Conservation (phyloP, 2,797 vertebrate species). For the Gymnothorax javanicus region DNA sequence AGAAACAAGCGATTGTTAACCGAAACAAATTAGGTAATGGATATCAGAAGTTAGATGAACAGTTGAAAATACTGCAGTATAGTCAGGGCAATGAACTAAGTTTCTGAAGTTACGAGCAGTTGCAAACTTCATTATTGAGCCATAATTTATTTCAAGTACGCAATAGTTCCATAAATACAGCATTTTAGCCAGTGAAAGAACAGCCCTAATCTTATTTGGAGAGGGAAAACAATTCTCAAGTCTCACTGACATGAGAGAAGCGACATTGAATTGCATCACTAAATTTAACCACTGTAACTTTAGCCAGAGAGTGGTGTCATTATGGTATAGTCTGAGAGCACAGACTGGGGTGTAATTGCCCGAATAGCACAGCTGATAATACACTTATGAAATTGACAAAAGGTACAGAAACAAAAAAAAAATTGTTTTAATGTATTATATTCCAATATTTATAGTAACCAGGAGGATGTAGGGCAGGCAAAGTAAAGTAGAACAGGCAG, state of each 20-base stretch:
- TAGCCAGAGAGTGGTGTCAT: not conserved
- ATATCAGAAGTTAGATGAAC: no score
- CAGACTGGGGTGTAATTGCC: not conserved
- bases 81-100: no score
- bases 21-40: no score
- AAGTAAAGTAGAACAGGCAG: no score
- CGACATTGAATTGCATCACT: not conserved
- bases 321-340: not conserved
- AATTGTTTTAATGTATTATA: no score
- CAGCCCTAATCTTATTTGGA: not conserved
- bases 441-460: no score
- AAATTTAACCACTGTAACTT: not conserved
- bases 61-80: no score
- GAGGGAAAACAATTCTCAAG: slow-evolving; percentile 1
- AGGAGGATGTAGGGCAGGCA: no score
- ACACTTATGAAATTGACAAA: not conserved
- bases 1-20: no score
- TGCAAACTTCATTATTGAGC: not conserved
- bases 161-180: not conserved
- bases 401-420: not conserved
- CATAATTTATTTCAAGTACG: not conserved
- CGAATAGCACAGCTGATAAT: not conserved
- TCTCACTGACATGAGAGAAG: not conserved
- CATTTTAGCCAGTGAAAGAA: not conserved
- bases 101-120: not conserved